Evolutionary conservation across 2,113 vertebrate genomes (phyloP), one percentile per base, ranked within the genome.

Genomic region (Etia nguti): DNA sequence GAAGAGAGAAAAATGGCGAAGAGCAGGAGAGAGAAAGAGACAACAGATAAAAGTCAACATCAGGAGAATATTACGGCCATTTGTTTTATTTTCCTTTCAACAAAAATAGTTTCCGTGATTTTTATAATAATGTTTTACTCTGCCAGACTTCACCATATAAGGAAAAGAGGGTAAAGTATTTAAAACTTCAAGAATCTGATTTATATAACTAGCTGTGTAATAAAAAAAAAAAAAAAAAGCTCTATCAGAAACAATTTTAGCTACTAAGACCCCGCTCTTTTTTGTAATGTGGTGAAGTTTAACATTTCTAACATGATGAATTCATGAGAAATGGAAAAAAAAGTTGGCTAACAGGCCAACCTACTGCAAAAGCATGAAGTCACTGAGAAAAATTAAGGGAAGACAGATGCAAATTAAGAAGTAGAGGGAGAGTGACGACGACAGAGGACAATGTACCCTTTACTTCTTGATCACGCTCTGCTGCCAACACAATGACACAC

Each of bases 21-120:
- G 90, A 88, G 93, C 87, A 86, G 82, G 90, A 89, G 91, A 90
- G 83, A 94, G 92, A 94, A 84, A 94, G 77, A 95, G 55, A 95
- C 87, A 93, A 95, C 89, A 95, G 82, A 93, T 22, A 94, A 77
- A 93, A 87, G 93, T 95, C 95, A 95, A 88, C 90, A 94, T 91
- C 90, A 90, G 43, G 24, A 90, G 87, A 88, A 92, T 34, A 87
- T 82, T 12, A 65, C 38, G 50, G 89, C 84, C 86, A 86, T 89
- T 88, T 70, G 24, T 50, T 68, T 60, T 50, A 81, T 87, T 89
- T 87, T 88, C 81, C 54, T 73, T 86, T 3, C 41, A 46, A 85
- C 5, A 81, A 18, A 77, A 84, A 79, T 1, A 9, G 31, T 79
- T 57, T 15, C 43, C 3, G 83, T 81, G 46, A 54, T n/a, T 52